phyloP scores from a whole-genome alignment of 2,797 vertebrate genomes.

The Parauchenoglanis ngamensis region DNA sequence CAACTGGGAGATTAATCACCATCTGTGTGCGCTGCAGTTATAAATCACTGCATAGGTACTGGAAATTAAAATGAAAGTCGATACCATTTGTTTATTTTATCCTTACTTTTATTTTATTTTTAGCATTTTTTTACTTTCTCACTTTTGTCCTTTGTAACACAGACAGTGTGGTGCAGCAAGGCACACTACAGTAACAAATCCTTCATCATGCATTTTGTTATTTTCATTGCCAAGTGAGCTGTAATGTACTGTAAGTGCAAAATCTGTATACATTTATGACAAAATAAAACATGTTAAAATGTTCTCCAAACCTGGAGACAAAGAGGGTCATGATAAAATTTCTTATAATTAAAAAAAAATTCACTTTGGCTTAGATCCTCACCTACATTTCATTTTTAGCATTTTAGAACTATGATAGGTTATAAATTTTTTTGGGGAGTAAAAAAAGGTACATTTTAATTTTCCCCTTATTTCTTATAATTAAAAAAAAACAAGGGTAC shows the following conservation, averaged over 20 bases:
- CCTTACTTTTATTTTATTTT: not conserved
- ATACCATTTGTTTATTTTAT: slow-evolving; percentile 17
- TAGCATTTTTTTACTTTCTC: not conserved
- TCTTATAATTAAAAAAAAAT: not conserved
- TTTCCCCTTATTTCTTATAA: not conserved
- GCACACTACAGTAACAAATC: not conserved
- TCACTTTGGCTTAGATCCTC: not conserved
- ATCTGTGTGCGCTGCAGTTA: slow-evolving; percentile 23
- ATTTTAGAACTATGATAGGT: not conserved
- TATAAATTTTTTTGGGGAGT: not conserved
- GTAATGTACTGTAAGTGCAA: not conserved
- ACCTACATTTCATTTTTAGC: not conserved
- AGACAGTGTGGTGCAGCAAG: not conserved
- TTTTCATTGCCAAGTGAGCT: not conserved
- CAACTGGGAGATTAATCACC: slow-evolving; percentile 49
- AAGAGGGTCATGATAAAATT: not conserved
- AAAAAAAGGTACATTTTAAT: not conserved
- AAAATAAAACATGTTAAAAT: not conserved
- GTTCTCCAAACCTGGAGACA: not conserved
- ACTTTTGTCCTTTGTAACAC: slow-evolving; percentile 5
- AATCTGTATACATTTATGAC: not conserved
- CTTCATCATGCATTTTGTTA: not conserved
- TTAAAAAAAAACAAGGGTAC: not conserved
- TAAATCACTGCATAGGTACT: slow-evolving; percentile 21
- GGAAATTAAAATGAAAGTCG: slow-evolving; percentile 19